Conservation (phyloP, 2,888 invertebrate genomes). For the Microplitis deprimator region DNA sequence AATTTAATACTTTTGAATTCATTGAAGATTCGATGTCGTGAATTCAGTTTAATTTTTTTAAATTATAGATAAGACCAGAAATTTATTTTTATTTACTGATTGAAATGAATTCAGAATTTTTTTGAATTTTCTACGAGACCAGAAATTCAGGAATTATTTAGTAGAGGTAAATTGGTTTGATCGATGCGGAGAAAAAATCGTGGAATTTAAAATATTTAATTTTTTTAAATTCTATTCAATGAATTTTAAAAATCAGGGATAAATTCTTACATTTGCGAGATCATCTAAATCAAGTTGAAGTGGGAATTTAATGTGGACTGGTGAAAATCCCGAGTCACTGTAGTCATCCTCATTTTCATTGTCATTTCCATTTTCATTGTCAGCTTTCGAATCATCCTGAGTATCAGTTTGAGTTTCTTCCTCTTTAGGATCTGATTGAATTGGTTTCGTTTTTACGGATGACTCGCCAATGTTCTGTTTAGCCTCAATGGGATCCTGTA, state of each 20-base stretch:
- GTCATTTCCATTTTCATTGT: conserved; percentile 75
- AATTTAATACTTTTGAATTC: too few species aligned
- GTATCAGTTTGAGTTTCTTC: conserved; percentile 73
- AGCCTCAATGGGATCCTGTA: conserved; percentile 58
- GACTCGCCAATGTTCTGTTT: conserved; percentile 61
- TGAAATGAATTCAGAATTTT: too few species aligned
- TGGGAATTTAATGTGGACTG: conserved; percentile 82
- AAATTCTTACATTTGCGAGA: conserved; percentile 77
- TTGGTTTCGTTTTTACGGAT: conserved; percentile 54
- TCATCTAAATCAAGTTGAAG: conserved; percentile 88
- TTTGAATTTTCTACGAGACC: too few species aligned
- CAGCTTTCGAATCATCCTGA: conserved; percentile 71
- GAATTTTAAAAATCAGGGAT: not conserved
- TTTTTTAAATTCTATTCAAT: too few species aligned
- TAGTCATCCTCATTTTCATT: conserved; percentile 73
- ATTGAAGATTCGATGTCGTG: too few species aligned
- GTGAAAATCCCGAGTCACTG: conserved; percentile 69
- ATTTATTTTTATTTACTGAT: too few species aligned
- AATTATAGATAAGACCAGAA: too few species aligned
- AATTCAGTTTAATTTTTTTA: too few species aligned
- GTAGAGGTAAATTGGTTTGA: too few species aligned
- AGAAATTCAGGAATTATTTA: too few species aligned
- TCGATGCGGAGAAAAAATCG: too few species aligned
- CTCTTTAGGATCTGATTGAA: conserved; percentile 59
- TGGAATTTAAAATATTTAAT: too few species aligned